These are phyloP conservation scores for Microctenopoma steveboyesi DNA, from an alignment of 2,797 vertebrate species.

Conservation along the genomic window DNA sequence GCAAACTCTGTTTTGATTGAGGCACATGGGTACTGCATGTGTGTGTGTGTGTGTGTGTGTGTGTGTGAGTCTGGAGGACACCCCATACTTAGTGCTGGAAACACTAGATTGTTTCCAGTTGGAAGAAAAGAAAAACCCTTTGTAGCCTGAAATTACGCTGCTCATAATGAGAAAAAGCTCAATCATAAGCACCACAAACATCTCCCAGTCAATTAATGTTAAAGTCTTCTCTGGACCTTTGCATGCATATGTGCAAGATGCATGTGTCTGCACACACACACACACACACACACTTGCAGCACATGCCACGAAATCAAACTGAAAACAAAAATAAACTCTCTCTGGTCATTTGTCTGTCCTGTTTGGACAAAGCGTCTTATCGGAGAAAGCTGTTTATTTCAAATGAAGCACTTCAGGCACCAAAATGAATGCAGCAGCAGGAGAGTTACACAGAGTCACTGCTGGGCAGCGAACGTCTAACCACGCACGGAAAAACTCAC, in stretches of 20 bases:
- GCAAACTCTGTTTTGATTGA: conserved; percentile 71
- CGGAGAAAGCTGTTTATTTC: conserved; percentile 28
- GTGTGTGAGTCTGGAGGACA: conserved; percentile 50
- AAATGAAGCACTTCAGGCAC: conserved; percentile 22
- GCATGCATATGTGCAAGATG: conserved; percentile 25
- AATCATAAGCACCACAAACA: conserved; percentile 55
- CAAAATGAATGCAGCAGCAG: neutral
- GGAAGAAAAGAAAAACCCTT: conserved; percentile 18
- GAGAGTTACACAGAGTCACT: neutral
- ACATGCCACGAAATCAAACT: conserved; percentile 42
- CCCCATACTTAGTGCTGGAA: conserved; percentile 59
- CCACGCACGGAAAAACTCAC: neutral
- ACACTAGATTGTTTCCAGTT: conserved; percentile 61
- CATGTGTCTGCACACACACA: conserved; percentile 11
- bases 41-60: conserved; percentile 36
- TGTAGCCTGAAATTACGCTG: conserved; percentile 54
- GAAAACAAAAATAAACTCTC: conserved; percentile 45
- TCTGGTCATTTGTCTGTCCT: conserved; percentile 12
- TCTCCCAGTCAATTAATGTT: conserved; percentile 34
- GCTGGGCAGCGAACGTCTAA: neutral
- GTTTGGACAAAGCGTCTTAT: conserved; percentile 46
- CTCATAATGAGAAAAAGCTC: conserved; percentile 62
- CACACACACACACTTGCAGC: conserved; percentile 13
- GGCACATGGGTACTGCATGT: conserved; percentile 66
- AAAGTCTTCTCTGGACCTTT: conserved; percentile 1